A percentile compares a stretch with the other conserved stretches of the same genome.
Conservation (phyloP, 2,113 vertebrate genomes). For the Merops nubicus region DNA sequence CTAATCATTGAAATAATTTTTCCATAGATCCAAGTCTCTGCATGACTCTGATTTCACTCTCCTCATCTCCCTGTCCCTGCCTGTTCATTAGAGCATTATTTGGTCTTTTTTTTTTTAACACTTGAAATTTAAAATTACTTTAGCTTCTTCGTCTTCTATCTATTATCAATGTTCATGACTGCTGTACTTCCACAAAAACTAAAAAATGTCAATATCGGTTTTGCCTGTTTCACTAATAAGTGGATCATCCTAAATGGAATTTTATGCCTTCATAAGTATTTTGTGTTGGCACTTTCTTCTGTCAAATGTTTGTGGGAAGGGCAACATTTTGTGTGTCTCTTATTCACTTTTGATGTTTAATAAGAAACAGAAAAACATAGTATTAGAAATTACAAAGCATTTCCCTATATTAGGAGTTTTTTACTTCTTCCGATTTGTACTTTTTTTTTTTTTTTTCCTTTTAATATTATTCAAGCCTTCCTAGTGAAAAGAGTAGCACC, state of each 20-base stretch:
- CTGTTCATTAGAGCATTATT: neutral
- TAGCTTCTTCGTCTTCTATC: too few species aligned
- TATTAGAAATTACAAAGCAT: neutral
- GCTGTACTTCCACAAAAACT: too few species aligned
- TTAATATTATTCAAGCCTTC: neutral
- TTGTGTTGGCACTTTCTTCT: too few species aligned
- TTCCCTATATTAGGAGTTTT: neutral
- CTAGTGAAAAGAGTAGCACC: too few species aligned
- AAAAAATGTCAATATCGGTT: too few species aligned
- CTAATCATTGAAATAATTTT: neutral
- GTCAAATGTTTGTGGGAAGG: neutral
- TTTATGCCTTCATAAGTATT: too few species aligned
- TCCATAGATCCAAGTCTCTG: neutral
- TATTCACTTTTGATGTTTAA: neutral
- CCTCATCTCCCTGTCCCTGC: too few species aligned
- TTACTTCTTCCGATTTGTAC: neutral
- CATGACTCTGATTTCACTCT: neutral
- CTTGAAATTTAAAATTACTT: too few species aligned
- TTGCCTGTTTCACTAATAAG: too few species aligned
- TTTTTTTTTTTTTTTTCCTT: neutral
- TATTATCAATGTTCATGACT: too few species aligned
- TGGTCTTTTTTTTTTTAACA: neutral
- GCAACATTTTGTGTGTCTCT: neutral
- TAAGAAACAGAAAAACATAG: neutral
- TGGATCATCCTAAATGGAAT: too few species aligned